Evolutionary conservation across 2,113 vertebrate species (phyloP).

Genomic region (Ctenomys sociabilis): DNA sequence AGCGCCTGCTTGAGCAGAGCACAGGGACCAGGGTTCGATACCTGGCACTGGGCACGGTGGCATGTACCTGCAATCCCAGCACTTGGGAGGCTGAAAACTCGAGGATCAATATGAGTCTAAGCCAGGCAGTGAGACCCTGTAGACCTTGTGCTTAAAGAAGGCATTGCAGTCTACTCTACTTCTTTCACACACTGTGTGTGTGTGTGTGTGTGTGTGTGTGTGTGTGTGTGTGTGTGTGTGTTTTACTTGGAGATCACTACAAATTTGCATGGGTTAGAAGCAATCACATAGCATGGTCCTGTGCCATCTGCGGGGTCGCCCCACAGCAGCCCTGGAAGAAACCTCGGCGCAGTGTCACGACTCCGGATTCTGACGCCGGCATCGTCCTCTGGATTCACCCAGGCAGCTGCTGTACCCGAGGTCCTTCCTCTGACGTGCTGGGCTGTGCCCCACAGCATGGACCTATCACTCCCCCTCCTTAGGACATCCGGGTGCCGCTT

Average conservation of each 20-base stretch:
- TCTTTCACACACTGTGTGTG: not conserved
- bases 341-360: accelerated
- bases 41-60: too few species aligned
- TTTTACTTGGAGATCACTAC: not conserved
- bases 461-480: accelerated
- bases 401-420: not conserved
- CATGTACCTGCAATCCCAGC: too few species aligned
- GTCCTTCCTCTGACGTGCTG: not conserved
- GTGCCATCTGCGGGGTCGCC: accelerated
- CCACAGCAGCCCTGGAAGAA: not conserved
- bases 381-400: not conserved
- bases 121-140: too few species aligned
- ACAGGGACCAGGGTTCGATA: too few species aligned
- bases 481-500: not conserved
- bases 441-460: accelerated
- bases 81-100: too few species aligned
- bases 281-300: not conserved
- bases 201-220: too few species aligned
- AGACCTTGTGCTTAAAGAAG: too few species aligned
- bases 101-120: too few species aligned
- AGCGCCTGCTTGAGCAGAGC: too few species aligned
- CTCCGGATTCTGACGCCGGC: accelerated
- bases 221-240: not conserved
- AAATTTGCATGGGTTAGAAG: not conserved
- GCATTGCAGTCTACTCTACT: not conserved